phyloP scores from a whole-genome alignment of 2,797 vertebrate species.

The Nannoperca australis region DNA sequence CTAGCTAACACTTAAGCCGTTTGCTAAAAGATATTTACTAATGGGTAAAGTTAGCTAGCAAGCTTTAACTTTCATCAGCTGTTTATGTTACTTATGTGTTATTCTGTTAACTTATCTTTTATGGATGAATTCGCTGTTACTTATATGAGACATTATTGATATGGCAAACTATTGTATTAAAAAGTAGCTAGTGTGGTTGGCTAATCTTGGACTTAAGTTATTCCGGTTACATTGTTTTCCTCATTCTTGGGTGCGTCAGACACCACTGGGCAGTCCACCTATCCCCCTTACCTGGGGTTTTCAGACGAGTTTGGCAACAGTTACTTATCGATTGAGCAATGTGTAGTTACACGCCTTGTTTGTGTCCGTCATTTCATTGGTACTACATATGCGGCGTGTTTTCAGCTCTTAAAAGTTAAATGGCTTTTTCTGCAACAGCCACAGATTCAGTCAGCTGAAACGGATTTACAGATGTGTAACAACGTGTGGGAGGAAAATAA shows the following conservation, averaged over 20 bases:
- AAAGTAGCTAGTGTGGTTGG: not conserved
- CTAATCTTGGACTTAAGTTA: slow-evolving; percentile 33
- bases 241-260: slow-evolving; percentile 45
- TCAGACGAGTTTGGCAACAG: not conserved
- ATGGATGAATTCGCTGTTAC: rapidly evolving
- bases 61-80: slow-evolving; percentile 38
- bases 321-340: not conserved
- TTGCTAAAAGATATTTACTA: slow-evolving; percentile 5
- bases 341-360: not conserved
- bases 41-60: slow-evolving; percentile 39
- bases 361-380: not conserved
- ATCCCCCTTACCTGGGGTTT: not conserved
- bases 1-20: slow-evolving; percentile 12
- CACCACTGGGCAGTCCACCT: not conserved
- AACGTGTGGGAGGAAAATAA: slow-evolving; percentile 48
- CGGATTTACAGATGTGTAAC: slow-evolving; percentile 16
- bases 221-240: slow-evolving; percentile 29
- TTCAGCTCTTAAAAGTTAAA: not conserved
- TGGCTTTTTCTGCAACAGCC: not conserved
- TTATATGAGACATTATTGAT: not conserved
- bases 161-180: not conserved
- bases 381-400: not conserved
- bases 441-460: not conserved
- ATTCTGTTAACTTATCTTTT: not conserved
- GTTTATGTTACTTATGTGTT: not conserved